Evolutionary conservation across 2,797 vertebrate genomes (phyloP), one percentile per base, ranked within the genome.

Genomic region (Rachycentron canadum): DNA sequence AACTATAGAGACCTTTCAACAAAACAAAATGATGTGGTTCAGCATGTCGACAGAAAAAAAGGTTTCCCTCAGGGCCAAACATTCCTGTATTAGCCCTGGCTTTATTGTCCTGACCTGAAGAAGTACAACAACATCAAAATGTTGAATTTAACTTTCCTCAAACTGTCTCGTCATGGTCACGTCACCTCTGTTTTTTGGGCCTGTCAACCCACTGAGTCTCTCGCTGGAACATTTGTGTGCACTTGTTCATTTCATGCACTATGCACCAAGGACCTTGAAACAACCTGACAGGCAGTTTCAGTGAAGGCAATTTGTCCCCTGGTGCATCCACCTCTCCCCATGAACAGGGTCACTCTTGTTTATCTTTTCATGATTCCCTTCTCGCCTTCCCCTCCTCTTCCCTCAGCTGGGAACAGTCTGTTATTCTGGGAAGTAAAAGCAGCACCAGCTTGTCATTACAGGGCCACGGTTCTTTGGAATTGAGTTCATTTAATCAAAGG

Each of bases 1-100:
- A 83, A 83, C 84, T 69, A 81, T 64, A 70, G 84, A 71, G 52
- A 87, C 57, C 41, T 76, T 70, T 83, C 57, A 80, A 47, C 83
- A 78, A 82, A 86, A 88, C 84, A 79, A 62, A 59, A 78, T 50
- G 45, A 81, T 72, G 74, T 30, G 77, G 73, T 69, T 83, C 21
- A 50, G 58, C 71, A 62, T 56, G 56, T 63, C 74, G 67, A 68
- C 0, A 49, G 49, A 50, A 76, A 58, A 59, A 63, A 79, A 72
- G 71, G 56, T 32, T 13, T 17, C 23, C 69, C 79, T 65, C 28
- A 45, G 71, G 78, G 73, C 19, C 45, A 67, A 74, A 79, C 52
- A 81, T 77, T 70, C 65, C 45, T 40, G 38, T 26, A 28, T 73
- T 57, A 30, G 34, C 41, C 23, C 26, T 5, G 19, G 23, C 78